Evolutionary conservation across 2,888 invertebrate genomes (phyloP).

Genomic region (Phyllotreta cruciferae): DNA sequence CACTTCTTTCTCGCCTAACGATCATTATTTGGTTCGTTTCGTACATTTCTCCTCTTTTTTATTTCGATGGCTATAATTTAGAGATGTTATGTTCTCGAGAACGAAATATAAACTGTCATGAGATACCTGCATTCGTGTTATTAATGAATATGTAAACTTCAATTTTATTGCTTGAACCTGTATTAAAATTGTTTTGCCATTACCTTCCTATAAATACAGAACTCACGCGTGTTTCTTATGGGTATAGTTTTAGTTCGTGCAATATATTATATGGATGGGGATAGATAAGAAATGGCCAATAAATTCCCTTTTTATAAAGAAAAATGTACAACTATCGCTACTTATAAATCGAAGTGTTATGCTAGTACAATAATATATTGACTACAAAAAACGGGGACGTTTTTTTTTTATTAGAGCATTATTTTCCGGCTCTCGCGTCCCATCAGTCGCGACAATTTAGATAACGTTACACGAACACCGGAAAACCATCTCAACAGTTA

Average conservation of each 20-base stretch:
- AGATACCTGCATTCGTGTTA: neutral
- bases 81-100: neutral
- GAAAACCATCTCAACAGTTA: conserved; percentile 16
- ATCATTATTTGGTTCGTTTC: conserved; percentile 9
- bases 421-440: conserved; percentile 9
- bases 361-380: neutral
- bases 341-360: neutral
- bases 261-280: no score
- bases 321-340: neutral
- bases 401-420: conserved; percentile 7
- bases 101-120: conserved; percentile 1
- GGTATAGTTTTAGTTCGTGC: no score
- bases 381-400: conserved; percentile 1
- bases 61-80: conserved; percentile 7
- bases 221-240: no score
- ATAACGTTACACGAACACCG: conserved; percentile 5
- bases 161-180: neutral
- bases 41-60: conserved; percentile 5
- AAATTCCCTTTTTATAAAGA: no score
- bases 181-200: no score
- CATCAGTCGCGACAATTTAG: conserved; percentile 15
- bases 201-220: no score
- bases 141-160: neutral
- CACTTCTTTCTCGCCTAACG: conserved; percentile 13
- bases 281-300: no score